Evolutionary conservation across 2,888 invertebrate genomes (phyloP).

Genomic region (Choristoneura rosaceana): DNA sequence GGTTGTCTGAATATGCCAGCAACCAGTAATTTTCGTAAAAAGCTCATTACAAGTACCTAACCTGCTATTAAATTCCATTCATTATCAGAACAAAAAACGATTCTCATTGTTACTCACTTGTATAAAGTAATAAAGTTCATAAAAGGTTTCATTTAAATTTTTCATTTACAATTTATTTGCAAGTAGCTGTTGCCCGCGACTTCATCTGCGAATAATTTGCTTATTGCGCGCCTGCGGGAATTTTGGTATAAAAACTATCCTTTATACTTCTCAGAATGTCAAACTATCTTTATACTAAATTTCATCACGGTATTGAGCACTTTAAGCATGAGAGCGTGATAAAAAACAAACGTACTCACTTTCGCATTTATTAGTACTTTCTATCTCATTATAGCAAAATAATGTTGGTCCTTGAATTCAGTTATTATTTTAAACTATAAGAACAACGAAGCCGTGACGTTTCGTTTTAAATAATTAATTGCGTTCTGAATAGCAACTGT

Average conservation of each 20-base stretch:
- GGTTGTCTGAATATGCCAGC: neutral
- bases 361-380: no score
- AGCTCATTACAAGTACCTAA: neutral
- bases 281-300: no score
- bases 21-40: neutral
- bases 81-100: neutral
- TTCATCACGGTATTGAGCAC: no score
- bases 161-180: neutral
- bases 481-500: neutral
- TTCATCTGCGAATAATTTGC: no score
- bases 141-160: neutral
- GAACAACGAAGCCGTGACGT: neutral
- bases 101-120: neutral
- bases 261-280: no score
- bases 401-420: neutral
- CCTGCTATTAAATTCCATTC: neutral
- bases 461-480: conserved; percentile 24
- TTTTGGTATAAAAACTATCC: no score
- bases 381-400: no score
- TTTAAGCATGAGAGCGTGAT: no score
- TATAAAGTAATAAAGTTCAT: neutral
- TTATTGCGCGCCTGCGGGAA: no score
- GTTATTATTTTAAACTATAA: neutral
- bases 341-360: no score
- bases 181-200: no score